phyloP scores from a whole-genome alignment of 2,888 invertebrate species.

The Ommatoiulus sabulosus region DNA sequence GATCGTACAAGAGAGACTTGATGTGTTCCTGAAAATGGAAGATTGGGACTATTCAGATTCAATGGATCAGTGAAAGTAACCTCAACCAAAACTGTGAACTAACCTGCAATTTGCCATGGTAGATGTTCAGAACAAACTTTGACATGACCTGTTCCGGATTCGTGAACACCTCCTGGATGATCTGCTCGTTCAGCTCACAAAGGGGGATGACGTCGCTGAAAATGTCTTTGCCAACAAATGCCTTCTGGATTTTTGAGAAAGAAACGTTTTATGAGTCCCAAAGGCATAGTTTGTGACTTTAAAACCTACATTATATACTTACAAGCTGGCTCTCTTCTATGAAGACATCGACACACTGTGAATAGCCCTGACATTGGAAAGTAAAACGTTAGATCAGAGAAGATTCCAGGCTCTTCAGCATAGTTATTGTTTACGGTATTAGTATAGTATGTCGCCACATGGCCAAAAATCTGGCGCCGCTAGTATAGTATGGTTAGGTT shows the following conservation, averaged over 20 bases:
- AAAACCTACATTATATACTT: conserved; percentile 63
- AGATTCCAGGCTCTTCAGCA: too few species aligned
- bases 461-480: too few species aligned
- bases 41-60: neutral
- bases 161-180: conserved; percentile 84
- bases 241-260: neutral
- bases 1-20: conserved; percentile 82
- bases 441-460: too few species aligned
- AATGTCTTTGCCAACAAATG: conserved; percentile 87
- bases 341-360: conserved; percentile 95
- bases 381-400: neutral
- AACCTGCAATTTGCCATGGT: conserved; percentile 80
- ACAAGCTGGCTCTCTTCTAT: conserved; percentile 97
- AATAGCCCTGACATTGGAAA: conserved; percentile 76
- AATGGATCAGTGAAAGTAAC: neutral
- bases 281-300: neutral
- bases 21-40: conserved; percentile 77
- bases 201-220: conserved; percentile 90
- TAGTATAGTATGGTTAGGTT: too few species aligned
- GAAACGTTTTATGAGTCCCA: neutral
- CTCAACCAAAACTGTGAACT: neutral
- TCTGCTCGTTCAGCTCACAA: conserved; percentile 86
- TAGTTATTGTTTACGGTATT: too few species aligned
- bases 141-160: conserved; percentile 98
- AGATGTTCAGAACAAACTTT: conserved; percentile 96